These are phyloP conservation scores for Plumapathes pennacea DNA, from an alignment of 92 coral and sea anemone species.

Conservation along the genomic window DNA sequence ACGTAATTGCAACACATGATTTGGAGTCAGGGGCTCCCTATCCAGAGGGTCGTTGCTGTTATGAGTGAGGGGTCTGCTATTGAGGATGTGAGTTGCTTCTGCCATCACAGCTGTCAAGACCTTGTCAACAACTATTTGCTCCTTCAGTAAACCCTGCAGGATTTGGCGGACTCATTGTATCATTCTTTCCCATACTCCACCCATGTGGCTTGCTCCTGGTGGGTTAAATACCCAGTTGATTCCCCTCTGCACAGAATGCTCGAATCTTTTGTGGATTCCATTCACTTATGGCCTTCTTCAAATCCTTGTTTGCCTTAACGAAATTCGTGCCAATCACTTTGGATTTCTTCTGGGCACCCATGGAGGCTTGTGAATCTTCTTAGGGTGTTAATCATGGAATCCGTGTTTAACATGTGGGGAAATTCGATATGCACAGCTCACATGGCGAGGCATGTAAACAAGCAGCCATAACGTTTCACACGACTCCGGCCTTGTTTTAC, in stretches of 20 bases:
- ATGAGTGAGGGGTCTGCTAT: constrained; percentile 46
- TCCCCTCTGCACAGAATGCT: constrained; percentile 8
- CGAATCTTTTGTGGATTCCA: constrained; percentile 46
- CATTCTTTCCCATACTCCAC: constrained; percentile 45
- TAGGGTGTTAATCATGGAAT: constrained; percentile 58
- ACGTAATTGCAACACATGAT: constrained; percentile 60
- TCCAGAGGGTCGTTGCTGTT: constrained; percentile 48
- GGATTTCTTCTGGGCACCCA: constrained; percentile 49
- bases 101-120: constrained; percentile 44
- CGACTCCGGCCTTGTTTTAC: constrained; percentile 42
- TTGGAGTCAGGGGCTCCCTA: constrained; percentile 40
- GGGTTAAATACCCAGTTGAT: constrained; percentile 37
- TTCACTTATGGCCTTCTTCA: constrained; percentile 22
- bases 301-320: constrained; percentile 50
- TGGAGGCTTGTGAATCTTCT: constrained; percentile 55
- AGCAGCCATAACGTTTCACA: constrained; percentile 52
- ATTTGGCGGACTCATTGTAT: constrained; percentile 37
- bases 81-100: constrained; percentile 49
- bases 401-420: constrained; percentile 29
- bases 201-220: constrained; percentile 46
- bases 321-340: constrained; percentile 61
- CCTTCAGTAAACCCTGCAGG: constrained; percentile 31
- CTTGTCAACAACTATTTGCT: constrained; percentile 45
- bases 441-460: constrained; percentile 52
- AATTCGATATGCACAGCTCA: constrained; percentile 60